These are phyloP conservation scores for Synodontis membranacea DNA, from an alignment of 2,113 vertebrate species.

Conservation along the genomic window DNA sequence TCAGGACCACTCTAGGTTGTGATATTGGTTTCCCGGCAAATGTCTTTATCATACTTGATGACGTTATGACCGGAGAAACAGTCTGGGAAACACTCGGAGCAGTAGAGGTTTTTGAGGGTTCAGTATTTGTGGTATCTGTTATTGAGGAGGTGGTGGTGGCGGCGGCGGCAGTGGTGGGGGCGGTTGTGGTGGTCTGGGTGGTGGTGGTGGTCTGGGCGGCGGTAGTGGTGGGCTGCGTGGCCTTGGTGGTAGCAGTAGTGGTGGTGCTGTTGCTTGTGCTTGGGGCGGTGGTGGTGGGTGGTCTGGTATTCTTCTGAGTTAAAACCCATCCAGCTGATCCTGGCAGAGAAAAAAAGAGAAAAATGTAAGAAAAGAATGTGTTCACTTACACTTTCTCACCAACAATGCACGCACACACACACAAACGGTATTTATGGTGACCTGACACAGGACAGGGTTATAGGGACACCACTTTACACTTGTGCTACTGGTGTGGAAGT, in stretches of 20 bases:
- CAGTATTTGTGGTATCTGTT: neutral
- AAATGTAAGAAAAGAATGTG: neutral
- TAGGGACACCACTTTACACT: no score
- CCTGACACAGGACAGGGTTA: no score
- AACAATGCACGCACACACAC: no score
- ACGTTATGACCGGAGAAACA: neutral
- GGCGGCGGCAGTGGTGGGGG: neutral
- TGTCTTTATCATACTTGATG: neutral
- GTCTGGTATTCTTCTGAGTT: neutral
- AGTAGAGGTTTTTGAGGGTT: neutral
- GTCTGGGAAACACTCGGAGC: neutral
- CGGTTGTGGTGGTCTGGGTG: no score
- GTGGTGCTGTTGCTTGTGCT: neutral
- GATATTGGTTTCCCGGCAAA: neutral
- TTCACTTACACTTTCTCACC: neutral
- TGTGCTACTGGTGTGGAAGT: no score
- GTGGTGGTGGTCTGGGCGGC: neutral
- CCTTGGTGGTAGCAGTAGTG: neutral
- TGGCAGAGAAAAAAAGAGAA: neutral
- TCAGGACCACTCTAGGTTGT: conserved; percentile 37
- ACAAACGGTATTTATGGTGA: no score
- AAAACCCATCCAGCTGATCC: neutral
- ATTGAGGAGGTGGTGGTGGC: neutral
- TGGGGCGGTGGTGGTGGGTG: no score
- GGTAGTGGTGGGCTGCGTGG: neutral